Percentiles rank a stretch among this genome's conserved stretches.
Evolutionary conservation across 1,140 invertebrate species (phyloP).

Genomic region (Formica exsecta): DNA sequence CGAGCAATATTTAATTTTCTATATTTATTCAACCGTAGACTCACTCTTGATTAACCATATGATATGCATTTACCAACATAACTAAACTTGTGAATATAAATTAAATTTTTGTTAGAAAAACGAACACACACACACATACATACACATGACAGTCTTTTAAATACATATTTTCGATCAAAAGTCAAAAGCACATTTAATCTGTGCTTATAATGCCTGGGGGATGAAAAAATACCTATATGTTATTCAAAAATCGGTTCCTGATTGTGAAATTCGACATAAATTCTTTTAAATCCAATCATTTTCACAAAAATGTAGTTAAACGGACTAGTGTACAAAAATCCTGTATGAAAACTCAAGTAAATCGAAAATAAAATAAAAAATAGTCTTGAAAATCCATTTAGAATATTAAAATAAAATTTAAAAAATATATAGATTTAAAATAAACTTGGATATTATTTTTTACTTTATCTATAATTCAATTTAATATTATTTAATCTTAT

Average conservation of each 20-base stretch:
- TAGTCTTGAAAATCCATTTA: background rate
- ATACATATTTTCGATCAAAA: background rate
- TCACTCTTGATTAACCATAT: background rate
- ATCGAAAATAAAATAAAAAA: background rate
- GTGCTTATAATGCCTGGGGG: background rate
- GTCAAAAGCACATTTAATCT: background rate
- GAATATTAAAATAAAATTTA: background rate
- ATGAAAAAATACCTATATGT: background rate
- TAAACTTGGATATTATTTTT: background rate
- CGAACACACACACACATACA: background rate
- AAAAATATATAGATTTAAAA: background rate
- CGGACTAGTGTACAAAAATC: background rate
- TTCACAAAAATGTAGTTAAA: background rate
- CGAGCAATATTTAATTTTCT: background rate
- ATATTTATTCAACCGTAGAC: background rate
- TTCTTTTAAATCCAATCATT: background rate
- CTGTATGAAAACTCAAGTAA: background rate
- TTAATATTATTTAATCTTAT: background rate
- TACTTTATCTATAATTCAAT: background rate
- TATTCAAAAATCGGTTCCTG: background rate
- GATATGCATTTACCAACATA: background rate
- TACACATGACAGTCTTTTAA: background rate
- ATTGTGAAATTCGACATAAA: background rate
- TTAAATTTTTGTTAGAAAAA: constrained; percentile 1
- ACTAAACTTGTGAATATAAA: background rate